Conservation (phyloP, 2,888 invertebrate species). For the Xestia rhomboidea region DNA sequence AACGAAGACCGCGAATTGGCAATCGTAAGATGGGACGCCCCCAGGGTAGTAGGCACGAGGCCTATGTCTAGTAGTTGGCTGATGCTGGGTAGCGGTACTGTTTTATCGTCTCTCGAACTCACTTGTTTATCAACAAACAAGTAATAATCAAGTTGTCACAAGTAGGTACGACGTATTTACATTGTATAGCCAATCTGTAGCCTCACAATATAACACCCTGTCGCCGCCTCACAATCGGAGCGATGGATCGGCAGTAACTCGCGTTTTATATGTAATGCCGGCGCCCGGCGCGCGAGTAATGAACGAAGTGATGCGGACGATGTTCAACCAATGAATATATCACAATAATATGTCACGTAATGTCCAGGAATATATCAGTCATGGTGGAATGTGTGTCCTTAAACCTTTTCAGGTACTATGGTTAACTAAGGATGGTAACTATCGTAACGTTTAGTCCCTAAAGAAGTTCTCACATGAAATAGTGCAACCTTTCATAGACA, state of each 20-base stretch:
- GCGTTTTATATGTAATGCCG: conserved; percentile 26
- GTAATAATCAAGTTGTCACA: conserved; percentile 27
- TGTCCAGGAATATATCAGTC: neutral
- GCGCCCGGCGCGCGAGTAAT: conserved; percentile 18
- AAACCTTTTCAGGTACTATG: neutral
- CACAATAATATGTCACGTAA: conserved; percentile 1
- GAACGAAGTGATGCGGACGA: conserved; percentile 26
- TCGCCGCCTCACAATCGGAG: conserved; percentile 10
- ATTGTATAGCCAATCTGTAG: conserved; percentile 17
- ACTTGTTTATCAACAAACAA: neutral
- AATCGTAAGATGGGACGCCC: neutral
- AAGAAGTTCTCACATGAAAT: neutral
- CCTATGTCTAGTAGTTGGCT: neutral
- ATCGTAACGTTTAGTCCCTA: neutral
- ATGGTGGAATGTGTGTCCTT: neutral
- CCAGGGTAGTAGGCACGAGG: neutral
- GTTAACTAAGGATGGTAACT: neutral
- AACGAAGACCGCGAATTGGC: neutral
- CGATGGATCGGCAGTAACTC: conserved; percentile 31
- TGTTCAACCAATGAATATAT: conserved; percentile 26
- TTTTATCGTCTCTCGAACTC: neutral
- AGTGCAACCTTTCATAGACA: neutral
- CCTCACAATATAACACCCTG: conserved; percentile 13
- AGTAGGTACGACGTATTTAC: neutral
- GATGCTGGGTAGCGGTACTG: no score